Percentiles rank a stretch among this genome's conserved stretches.
These are phyloP conservation scores for Pseudochirops cupreus DNA, from an alignment of 2,797 vertebrate species.

Conservation along the genomic window DNA sequence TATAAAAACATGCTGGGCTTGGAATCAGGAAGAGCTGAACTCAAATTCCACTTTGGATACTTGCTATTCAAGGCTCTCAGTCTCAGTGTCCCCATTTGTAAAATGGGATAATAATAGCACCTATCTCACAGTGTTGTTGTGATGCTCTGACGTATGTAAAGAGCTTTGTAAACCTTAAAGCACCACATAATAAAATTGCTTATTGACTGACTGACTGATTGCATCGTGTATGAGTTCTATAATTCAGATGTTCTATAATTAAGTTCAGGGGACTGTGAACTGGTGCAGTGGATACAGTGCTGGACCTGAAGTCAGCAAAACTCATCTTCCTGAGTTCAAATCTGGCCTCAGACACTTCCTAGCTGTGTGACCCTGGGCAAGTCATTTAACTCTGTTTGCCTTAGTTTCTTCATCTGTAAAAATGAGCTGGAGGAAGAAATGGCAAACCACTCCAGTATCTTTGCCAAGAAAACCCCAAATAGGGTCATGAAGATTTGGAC, in stretches of 20 bases:
- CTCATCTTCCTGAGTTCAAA: no score
- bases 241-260: neutral
- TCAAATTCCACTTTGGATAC: neutral
- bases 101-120: neutral
- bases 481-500: no score
- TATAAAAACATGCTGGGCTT: neutral
- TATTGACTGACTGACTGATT: neutral
- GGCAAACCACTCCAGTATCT: no score
- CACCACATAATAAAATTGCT: neutral
- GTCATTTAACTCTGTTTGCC: neutral
- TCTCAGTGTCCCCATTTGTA: neutral
- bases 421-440: no score
- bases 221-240: neutral
- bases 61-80: neutral
- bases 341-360: neutral
- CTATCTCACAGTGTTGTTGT: neutral
- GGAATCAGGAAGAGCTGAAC: neutral
- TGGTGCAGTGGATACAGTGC: no score
- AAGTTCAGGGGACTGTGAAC: neutral
- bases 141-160: neutral
- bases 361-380: neutral
- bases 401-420: constrained; percentile 11
- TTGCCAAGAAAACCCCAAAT: no score
- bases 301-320: no score
- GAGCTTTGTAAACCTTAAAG: neutral